Base-by-base conservation (phyloP, 2,113 vertebrate genomes). In the Hyaena hyaena region DNA sequence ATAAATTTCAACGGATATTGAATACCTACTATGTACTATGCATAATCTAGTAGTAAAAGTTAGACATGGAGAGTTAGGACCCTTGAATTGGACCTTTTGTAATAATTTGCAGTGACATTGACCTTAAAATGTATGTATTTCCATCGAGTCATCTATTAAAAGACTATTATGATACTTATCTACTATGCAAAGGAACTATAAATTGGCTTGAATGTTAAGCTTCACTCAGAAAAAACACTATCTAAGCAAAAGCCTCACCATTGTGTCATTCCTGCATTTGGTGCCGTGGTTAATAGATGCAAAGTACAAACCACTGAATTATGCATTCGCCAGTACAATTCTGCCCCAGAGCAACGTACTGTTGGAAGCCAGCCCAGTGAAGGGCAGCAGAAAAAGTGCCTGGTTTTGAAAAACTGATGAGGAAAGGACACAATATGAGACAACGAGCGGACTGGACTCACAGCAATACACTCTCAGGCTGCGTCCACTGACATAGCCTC, bases 101-200 rank as follows among this genome's bases (percentile, higher is more conserved):
- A 96, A 88, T 93, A 92, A 96, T 97, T 88, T 84, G 12, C 83
- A 50, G n/a, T 96, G 97, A 90, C 95, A 96, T 35, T 85, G 95
- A 97, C 94, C 96, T 95, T 95, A 76, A 82, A 97, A 97, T 95
- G 92, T 89, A 96, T 82, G 50, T 85, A 69, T 93, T 97, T 98
- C 96, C 19, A 0, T 95, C 15, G 33, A 97, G 96, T 85, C 94
- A 61, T 96, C 96, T 98, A 97, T 97, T 97, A 97, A 98, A 98
- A 96, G 86, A 88, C 97, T 97, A 96, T 97, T 96, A 97, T 58
- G 85, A 95, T 87, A 95, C 96, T 97, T 97, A 88, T 90, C 96
- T 88, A 90, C 96, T 97, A 95, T 96, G 97, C 97, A 97, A 95
- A 97, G 94, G 92, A 96, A 88, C 92, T 97, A 88, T 96, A 97